phyloP scores from a whole-genome alignment of 2,888 invertebrate genomes.

The Sesia bembeciformis region DNA sequence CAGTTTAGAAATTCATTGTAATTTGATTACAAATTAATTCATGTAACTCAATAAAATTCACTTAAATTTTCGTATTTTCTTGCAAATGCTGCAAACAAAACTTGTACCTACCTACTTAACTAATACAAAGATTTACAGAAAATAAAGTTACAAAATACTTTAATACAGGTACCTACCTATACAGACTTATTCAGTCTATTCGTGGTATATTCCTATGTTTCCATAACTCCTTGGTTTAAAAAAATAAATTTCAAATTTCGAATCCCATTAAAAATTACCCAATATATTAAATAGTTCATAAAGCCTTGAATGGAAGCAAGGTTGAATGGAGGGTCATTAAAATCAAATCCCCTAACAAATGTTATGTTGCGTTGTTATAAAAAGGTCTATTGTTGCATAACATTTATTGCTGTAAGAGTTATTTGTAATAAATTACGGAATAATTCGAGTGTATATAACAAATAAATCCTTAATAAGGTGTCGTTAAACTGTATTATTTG shows the following conservation, averaged over 20 bases:
- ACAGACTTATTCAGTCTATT: too few species aligned
- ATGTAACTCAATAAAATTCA: too few species aligned
- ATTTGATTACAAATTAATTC: too few species aligned
- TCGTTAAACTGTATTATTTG: constrained; percentile 62
- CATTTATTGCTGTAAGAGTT: constrained; percentile 50
- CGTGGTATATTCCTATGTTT: too few species aligned
- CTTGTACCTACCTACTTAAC: too few species aligned
- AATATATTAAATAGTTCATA: constrained; percentile 11
- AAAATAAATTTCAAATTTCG: constrained; percentile 29
- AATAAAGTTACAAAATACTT: too few species aligned
- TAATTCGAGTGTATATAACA: constrained; percentile 55
- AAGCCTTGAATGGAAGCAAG: not conserved
- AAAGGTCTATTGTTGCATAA: constrained; percentile 35
- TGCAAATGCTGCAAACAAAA: too few species aligned
- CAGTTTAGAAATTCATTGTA: too few species aligned
- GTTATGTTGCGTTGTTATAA: constrained; percentile 22
- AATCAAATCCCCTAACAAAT: constrained; percentile 60
- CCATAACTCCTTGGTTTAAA: constrained; percentile 16
- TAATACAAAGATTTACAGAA: too few species aligned
- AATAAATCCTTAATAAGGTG: constrained; percentile 72
- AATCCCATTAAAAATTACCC: constrained; percentile 50
- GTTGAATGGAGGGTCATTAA: constrained; percentile 44
- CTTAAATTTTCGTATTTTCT: too few species aligned
- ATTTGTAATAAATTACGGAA: constrained; percentile 71
- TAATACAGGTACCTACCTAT: too few species aligned